A percentile compares a stretch with the other conserved stretches of the same genome.
These are phyloP conservation scores for Sthenelais limicola DNA, from an alignment of 2,888 invertebrate genomes.

Conservation along the genomic window DNA sequence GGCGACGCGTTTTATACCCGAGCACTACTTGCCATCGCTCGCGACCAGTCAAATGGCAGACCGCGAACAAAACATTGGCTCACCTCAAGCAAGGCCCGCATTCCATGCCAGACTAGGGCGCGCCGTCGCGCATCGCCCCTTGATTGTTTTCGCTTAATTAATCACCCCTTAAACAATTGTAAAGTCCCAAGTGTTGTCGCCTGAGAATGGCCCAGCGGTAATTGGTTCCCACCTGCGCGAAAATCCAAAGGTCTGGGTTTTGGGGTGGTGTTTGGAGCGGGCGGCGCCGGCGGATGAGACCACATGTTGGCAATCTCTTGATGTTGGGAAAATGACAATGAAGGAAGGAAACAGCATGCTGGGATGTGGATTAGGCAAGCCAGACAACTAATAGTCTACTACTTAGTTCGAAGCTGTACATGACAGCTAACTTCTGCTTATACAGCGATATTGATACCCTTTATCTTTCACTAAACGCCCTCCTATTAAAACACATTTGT, in stretches of 20 bases:
- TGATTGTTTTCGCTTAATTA: conserved; percentile 15
- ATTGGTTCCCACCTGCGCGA: neutral
- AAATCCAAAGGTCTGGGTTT: neutral
- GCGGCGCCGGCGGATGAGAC: neutral
- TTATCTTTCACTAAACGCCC: too few species aligned
- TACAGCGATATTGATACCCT: too few species aligned
- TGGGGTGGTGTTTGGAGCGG: neutral
- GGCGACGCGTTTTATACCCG: neutral
- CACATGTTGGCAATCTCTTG: neutral
- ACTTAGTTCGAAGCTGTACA: too few species aligned
- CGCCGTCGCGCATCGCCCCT: neutral
- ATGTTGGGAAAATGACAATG: too few species aligned
- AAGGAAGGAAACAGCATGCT: too few species aligned
- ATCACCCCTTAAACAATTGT: neutral
- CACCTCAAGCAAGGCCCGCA: neutral
- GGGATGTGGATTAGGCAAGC: too few species aligned
- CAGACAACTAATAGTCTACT: too few species aligned
- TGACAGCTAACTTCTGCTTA: too few species aligned
- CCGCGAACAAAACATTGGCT: conserved; percentile 28
- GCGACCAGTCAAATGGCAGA: too few species aligned
- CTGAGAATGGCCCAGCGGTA: neutral
- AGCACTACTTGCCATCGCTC: conserved; percentile 2
- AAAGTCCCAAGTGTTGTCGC: neutral
- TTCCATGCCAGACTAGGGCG: neutral
- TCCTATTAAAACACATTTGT: too few species aligned